Evolutionary conservation across 2,113 vertebrate species (phyloP).

Genomic region (Nannospalax galili): DNA sequence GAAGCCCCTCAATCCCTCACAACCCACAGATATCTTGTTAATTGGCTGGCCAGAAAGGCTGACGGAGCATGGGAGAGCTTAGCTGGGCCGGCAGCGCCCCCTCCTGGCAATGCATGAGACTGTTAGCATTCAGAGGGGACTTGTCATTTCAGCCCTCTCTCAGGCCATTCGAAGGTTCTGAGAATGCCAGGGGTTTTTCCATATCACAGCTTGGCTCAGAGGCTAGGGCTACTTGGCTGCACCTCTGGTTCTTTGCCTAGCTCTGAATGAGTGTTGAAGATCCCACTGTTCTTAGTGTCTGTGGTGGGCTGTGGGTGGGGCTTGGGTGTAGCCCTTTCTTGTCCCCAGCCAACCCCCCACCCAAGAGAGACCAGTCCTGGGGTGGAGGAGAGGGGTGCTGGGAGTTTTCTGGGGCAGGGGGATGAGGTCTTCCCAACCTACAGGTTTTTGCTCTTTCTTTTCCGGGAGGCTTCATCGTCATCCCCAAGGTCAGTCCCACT

Average conservation of each 20-base stretch:
- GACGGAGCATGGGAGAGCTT: accelerated
- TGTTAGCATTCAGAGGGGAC: not conserved
- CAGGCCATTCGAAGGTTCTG: not conserved
- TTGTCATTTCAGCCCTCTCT: not conserved
- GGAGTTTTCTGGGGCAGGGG: not conserved
- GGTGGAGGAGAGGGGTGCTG: not conserved
- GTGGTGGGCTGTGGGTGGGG: not conserved
- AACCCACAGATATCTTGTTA: not conserved
- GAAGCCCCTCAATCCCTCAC: no score
- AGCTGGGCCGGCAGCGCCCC: slow-evolving; percentile 43
- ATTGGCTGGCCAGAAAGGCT: not conserved
- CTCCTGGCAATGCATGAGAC: slow-evolving; percentile 50
- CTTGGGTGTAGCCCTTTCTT: not conserved
- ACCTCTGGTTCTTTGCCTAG: not conserved
- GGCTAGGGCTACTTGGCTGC: not conserved
- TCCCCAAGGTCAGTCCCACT: slow-evolving; percentile 90
- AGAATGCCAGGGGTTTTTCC: not conserved
- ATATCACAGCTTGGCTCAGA: not conserved
- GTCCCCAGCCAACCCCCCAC: not conserved
- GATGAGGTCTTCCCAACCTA: slow-evolving; percentile 84
- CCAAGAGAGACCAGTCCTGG: not conserved
- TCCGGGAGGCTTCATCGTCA: slow-evolving; percentile 86
- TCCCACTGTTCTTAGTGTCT: not conserved
- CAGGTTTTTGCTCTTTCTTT: slow-evolving; percentile 95
- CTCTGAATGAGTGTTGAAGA: not conserved